phyloP scores from a whole-genome alignment of 2,797 vertebrate genomes.

The Sternotherus odoratus region DNA sequence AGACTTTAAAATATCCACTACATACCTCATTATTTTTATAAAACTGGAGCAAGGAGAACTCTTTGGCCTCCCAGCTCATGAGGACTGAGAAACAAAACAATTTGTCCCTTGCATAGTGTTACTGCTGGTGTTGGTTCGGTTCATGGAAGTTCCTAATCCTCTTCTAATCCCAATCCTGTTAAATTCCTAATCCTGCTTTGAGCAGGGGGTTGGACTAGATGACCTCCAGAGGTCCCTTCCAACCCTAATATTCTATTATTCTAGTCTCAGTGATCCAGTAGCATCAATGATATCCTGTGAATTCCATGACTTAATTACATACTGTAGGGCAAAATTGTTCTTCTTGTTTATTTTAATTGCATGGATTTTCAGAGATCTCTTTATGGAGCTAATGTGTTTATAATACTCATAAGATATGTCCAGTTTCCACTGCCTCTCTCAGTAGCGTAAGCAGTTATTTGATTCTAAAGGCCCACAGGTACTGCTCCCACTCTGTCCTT shows the following conservation, averaged over 20 bases:
- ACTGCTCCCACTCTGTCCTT: not conserved
- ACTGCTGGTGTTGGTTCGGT: not conserved
- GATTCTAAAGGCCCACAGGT: not conserved
- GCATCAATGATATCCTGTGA: not conserved
- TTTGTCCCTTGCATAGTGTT: not conserved
- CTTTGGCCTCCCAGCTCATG: not conserved
- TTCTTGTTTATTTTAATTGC: not conserved
- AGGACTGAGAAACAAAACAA: not conserved
- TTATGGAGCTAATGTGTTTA: not conserved
- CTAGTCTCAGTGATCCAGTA: not conserved
- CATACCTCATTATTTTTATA: not conserved
- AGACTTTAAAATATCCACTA: not conserved
- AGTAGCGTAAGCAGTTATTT: not conserved
- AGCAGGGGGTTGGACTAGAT: too few relatives aligned
- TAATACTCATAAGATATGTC: not conserved
- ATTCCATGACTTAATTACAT: not conserved
- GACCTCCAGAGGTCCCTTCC: too few relatives aligned
- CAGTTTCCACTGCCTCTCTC: not conserved
- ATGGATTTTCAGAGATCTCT: not conserved
- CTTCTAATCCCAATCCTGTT: too few relatives aligned
- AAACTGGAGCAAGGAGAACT: not conserved
- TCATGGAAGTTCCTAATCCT: not conserved
- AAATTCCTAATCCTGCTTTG: too few relatives aligned
- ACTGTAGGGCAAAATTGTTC: not conserved
- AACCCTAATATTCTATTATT: too few relatives aligned